A percentile compares a stretch with the other conserved stretches of the same genome.
phyloP scores from a whole-genome alignment of 2,797 vertebrate genomes.

The Molossus molossus region DNA sequence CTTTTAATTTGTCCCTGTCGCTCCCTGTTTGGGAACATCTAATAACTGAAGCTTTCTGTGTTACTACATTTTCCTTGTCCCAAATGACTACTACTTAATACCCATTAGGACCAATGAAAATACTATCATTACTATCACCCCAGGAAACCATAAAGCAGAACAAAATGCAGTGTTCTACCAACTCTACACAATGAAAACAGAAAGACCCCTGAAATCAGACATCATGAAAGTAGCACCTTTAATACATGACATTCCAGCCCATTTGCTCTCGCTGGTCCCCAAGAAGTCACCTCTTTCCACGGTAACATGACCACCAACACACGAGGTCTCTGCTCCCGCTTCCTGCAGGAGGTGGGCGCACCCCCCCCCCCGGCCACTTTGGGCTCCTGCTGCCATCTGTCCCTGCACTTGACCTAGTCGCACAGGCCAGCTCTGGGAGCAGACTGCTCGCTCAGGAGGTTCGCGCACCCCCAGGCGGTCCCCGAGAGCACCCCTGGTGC shows the following conservation, averaged over 20 bases:
- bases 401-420: background rate
- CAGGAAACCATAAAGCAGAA: slow-evolving; percentile 50
- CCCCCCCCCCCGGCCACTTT: background rate
- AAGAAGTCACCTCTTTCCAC: slow-evolving; percentile 43
- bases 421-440: background rate
- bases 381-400: background rate
- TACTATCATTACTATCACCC: slow-evolving; percentile 52
- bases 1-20: slow-evolving; percentile 48
- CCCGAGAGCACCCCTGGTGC: background rate
- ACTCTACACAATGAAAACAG: slow-evolving; percentile 26
- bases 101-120: slow-evolving; percentile 76
- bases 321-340: background rate
- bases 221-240: slow-evolving; percentile 40
- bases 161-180: slow-evolving; percentile 52
- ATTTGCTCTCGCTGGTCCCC: background rate
- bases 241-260: slow-evolving; percentile 27
- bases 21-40: slow-evolving; percentile 39
- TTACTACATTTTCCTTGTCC: slow-evolving; percentile 68
- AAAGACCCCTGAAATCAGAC: slow-evolving; percentile 37
- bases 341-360: background rate
- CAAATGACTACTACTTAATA: slow-evolving; percentile 67
- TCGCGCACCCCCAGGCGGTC: background rate
- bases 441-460: background rate
- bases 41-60: slow-evolving; percentile 1
- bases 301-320: background rate